A percentile compares a stretch with the other conserved stretches of the same genome.
Evolutionary conservation across 2,888 invertebrate species (phyloP).

Genomic region (Drosophila putrida): DNA sequence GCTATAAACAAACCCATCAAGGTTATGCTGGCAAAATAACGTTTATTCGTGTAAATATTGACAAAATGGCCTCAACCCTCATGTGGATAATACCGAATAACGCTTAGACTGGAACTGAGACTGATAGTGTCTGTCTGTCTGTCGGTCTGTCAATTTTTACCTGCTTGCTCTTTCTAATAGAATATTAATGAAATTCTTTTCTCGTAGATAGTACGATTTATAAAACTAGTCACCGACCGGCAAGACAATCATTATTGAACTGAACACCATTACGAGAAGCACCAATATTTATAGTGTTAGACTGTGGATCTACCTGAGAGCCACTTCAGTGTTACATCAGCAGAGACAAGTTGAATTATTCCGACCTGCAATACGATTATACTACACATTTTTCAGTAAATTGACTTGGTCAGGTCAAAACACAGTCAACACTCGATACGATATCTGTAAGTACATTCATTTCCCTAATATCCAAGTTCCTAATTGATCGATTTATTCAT

Average conservation of each 20-base stretch:
- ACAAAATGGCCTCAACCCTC: neutral
- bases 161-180: neutral
- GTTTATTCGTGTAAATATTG: slow-evolving; percentile 18
- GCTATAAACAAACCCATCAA: slow-evolving; percentile 35
- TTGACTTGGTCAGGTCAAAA: slow-evolving; percentile 34
- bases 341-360: slow-evolving; percentile 6
- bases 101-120: slow-evolving; percentile 8
- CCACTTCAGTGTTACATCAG: slow-evolving; percentile 17
- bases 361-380: neutral
- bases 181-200: slow-evolving; percentile 20
- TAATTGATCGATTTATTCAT: too few relatives aligned
- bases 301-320: slow-evolving; percentile 19
- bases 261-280: slow-evolving; percentile 24
- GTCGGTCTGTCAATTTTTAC: slow-evolving; percentile 17
- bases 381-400: slow-evolving; percentile 1
- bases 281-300: slow-evolving; percentile 35
- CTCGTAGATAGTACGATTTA: neutral
- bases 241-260: slow-evolving; percentile 24
- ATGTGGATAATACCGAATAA: slow-evolving; percentile 4
- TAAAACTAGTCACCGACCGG: slow-evolving; percentile 10
- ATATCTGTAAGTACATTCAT: neutral
- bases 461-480: neutral
- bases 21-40: slow-evolving; percentile 16
- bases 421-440: neutral
- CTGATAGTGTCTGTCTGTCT: slow-evolving; percentile 3